These are phyloP conservation scores for Brachypalpus laphriformis DNA, from an alignment of 2,888 invertebrate genomes.

Conservation along the genomic window DNA sequence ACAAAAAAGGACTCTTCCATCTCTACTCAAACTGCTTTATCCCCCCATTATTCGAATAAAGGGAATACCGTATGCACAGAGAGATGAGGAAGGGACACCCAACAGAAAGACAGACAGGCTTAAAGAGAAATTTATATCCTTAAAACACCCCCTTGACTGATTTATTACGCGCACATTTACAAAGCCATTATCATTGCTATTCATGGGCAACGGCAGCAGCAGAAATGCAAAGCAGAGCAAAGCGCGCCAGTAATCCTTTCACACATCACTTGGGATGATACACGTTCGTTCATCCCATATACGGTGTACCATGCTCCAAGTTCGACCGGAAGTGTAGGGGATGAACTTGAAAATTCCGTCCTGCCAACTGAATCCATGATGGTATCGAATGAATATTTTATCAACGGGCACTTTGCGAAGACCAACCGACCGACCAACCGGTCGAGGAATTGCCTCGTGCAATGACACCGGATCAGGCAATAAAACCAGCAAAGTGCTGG, in stretches of 20 bases:
- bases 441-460: constrained; percentile 48
- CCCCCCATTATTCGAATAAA: constrained; percentile 44
- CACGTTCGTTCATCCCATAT: constrained; percentile 42
- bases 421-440: constrained; percentile 13
- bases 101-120: constrained; percentile 76
- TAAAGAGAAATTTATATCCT: constrained; percentile 79
- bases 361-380: constrained; percentile 75
- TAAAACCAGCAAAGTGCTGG: constrained; percentile 73
- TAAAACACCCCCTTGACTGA: constrained; percentile 79
- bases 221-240: constrained; percentile 67
- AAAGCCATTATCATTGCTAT: constrained; percentile 77
- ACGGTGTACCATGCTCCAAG: constrained; percentile 1
- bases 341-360: constrained; percentile 72
- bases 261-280: constrained; percentile 72
- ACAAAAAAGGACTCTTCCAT: constrained; percentile 30
- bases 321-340: constrained; percentile 60
- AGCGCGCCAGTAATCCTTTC: constrained; percentile 71
- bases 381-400: constrained; percentile 79
- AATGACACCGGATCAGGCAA: constrained; percentile 75
- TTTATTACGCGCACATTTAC: constrained; percentile 79
- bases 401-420: constrained; percentile 68
- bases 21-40: constrained; percentile 24
- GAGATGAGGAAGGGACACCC: constrained; percentile 25
- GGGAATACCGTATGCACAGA: constrained; percentile 64
- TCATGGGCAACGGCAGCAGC: constrained; percentile 68